A percentile compares a stretch with the other conserved stretches of the same genome.
Conservation (phyloP, 2,888 invertebrate genomes). For the Exephanes ischioxanthus region DNA sequence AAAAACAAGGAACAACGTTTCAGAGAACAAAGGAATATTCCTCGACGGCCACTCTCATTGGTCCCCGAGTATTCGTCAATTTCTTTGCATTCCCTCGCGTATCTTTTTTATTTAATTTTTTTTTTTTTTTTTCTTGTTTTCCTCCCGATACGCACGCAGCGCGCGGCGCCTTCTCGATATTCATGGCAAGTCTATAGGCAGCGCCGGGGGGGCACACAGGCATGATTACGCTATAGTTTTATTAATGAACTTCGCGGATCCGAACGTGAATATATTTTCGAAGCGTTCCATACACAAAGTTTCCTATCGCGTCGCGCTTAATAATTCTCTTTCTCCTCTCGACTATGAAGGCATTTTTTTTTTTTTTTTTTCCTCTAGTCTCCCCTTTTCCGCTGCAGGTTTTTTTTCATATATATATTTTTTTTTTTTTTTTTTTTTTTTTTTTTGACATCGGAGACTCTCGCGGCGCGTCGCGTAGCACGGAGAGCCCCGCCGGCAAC, state of each 20-base stretch:
- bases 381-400: background rate
- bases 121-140: background rate
- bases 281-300: conserved; percentile 57
- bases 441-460: conserved; percentile 36
- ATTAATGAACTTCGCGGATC: conserved; percentile 50
- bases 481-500: background rate
- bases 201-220: conserved; percentile 34
- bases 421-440: background rate
- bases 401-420: background rate
- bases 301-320: conserved; percentile 6
- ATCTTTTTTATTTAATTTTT: no score
- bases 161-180: conserved; percentile 20
- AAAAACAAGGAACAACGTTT: no score
- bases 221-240: conserved; percentile 54
- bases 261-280: conserved; percentile 60
- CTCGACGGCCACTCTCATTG: no score
- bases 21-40: no score
- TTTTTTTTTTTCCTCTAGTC: background rate
- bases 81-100: conserved; percentile 1
- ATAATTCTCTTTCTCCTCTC: conserved; percentile 2
- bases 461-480: background rate
- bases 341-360: background rate
- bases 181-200: conserved; percentile 11
- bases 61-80: background rate
- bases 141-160: background rate